Conservation (phyloP, 2,113 vertebrate species). For the Hystrix cristata region DNA sequence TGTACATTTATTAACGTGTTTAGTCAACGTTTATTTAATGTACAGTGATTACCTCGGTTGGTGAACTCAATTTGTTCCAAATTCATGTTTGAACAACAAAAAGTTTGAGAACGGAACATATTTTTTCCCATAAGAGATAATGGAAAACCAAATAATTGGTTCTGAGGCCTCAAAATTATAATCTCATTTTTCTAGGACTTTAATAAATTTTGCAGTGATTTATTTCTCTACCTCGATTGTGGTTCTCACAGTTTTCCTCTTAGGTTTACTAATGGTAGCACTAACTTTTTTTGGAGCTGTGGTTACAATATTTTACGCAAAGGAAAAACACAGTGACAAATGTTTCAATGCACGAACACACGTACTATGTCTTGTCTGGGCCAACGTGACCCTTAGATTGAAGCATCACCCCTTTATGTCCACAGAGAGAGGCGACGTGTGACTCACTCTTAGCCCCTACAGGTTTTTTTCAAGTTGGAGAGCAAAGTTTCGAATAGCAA, state of each 20-base stretch:
- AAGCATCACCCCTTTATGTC: not conserved
- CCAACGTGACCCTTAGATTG: not conserved
- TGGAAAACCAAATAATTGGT: too few relatives aligned
- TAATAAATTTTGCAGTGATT: too few relatives aligned
- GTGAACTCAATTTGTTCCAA: too few relatives aligned
- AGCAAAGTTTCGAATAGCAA: not conserved
- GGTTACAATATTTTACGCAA: not conserved
- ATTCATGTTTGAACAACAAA: too few relatives aligned
- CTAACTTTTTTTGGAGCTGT: not conserved
- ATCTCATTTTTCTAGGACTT: too few relatives aligned
- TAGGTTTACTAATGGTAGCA: not conserved
- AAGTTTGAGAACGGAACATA: too few relatives aligned
- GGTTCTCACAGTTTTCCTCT: not conserved
- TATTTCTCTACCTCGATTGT: too few relatives aligned
- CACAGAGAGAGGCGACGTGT: not conserved
- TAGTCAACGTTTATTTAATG: not conserved
- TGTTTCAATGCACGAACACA: not conserved
- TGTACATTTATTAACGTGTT: constrained; percentile 2
- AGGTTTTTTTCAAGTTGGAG: not conserved
- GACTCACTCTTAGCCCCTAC: not conserved
- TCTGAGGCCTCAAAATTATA: too few relatives aligned
- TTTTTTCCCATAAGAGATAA: too few relatives aligned
- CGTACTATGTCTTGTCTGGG: not conserved
- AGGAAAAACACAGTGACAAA: not conserved
- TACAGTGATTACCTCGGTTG: too few relatives aligned